Evolutionary conservation across 2,888 invertebrate species (phyloP).

Genomic region (Troides aeacus): DNA sequence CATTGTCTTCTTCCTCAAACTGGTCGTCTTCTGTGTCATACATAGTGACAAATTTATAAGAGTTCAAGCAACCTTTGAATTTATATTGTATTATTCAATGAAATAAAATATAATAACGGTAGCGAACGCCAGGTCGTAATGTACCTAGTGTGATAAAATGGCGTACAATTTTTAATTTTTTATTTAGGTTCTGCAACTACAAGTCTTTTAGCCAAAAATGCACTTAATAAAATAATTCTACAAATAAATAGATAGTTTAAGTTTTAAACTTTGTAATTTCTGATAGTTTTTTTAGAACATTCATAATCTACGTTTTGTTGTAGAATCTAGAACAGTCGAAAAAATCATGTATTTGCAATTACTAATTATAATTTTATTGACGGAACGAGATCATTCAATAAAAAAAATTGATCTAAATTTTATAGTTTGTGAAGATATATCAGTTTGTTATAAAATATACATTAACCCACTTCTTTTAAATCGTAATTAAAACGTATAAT

Average conservation of each 20-base stretch:
- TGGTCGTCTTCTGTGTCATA: slow-evolving; percentile 78
- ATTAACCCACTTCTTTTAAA: no score
- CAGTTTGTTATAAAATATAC: no score
- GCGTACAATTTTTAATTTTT: neutral
- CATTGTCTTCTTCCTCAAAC: slow-evolving; percentile 92
- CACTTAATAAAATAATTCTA: neutral
- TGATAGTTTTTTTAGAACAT: no score
- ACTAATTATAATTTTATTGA: no score
- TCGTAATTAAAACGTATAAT: no score
- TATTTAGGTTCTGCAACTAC: neutral
- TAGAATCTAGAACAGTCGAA: no score
- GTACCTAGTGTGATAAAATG: neutral
- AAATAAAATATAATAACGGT: neutral
- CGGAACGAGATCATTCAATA: no score
- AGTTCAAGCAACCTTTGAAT: neutral
- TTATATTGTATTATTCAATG: neutral
- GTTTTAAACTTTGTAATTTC: neutral
- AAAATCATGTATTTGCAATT: no score
- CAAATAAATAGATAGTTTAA: neutral
- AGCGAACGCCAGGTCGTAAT: neutral
- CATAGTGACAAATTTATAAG: slow-evolving; percentile 43
- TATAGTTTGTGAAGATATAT: no score
- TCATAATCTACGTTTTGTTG: no score
- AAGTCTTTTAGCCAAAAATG: neutral
- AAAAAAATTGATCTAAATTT: no score